These are phyloP conservation scores for Lycaon pictus DNA, from an alignment of 2,113 vertebrate genomes.

Conservation along the genomic window DNA sequence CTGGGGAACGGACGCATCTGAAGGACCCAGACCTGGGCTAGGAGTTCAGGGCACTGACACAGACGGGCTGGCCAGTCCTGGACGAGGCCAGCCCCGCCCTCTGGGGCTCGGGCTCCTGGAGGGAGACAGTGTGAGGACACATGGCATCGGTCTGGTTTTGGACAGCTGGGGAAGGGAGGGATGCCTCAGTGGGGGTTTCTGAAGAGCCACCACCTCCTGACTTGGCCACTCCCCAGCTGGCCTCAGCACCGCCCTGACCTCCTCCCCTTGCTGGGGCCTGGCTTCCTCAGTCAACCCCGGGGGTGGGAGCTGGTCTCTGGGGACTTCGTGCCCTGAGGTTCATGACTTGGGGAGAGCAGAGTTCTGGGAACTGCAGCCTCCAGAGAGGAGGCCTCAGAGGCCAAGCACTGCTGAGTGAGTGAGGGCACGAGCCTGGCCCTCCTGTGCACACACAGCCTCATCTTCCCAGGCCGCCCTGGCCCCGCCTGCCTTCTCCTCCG, in stretches of 20 bases:
- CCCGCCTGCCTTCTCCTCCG: neutral
- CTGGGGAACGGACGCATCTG: no score
- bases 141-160: slow-evolving; percentile 53
- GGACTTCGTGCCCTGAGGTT: neutral
- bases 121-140: neutral
- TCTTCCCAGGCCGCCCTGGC: slow-evolving; percentile 49
- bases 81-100: neutral
- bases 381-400: slow-evolving; percentile 33
- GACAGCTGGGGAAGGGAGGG: slow-evolving; percentile 23
- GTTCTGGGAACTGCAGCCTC: slow-evolving; percentile 67
- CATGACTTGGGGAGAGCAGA: neutral
- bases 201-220: slow-evolving; percentile 54
- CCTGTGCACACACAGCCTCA: neutral
- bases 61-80: no score
- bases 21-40: neutral
- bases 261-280: neutral
- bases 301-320: slow-evolving; percentile 35
- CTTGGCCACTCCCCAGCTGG: slow-evolving; percentile 20
- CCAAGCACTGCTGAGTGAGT: neutral
- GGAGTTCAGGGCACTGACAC: neutral
- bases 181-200: slow-evolving; percentile 43
- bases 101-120: fast-evolving
- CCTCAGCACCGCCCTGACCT: neutral
- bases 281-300: neutral
- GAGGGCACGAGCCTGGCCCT: fast-evolving